Base-by-base conservation (phyloP, 2,888 invertebrate species). In the Eumacrocentrus americanus region DNA sequence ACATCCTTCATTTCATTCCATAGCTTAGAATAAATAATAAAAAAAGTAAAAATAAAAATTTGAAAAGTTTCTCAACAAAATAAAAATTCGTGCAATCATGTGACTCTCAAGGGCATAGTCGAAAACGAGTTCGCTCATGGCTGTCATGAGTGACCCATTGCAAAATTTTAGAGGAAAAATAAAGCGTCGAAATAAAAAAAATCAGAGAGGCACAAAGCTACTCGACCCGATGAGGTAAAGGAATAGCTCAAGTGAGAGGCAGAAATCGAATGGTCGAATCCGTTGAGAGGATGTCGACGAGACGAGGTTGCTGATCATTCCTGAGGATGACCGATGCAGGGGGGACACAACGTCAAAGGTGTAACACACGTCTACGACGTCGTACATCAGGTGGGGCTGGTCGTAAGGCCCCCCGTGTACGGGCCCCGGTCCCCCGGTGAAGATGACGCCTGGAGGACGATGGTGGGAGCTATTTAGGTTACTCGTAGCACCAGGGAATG, bases 381-480 rank as follows among this genome's bases (percentile, higher is more conserved):
- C 18, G 34, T 29, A 34, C 37, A 51, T 51, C 51, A 51, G 37
- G 51, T 51, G 51, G 51, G 51, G 51, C 48, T 29, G n/a, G 29
- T 9, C 9, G 4, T 29, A 7, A 35, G 35, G 35, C 18, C 16
- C n/a, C 22, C 22, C n/a, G 16, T n/a, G 18, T 34, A 35, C 14
- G 50, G 29, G 50, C n/a, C 9, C 18, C 37, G 37, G n/a, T 23
- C 47, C 47, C 46, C 51, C 35, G 53, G 56, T 51, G 63, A 59
- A 55, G 67, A 56, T 48, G 62, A 59, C 22, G 60, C 46, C 54
- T 57, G 29, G 16, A 29, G 56, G 54, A 48, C 54, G 54, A 38
- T 66, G 66, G 80, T 75, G 80, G 80, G 80, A 74, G 77, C 69
- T 74, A 80, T 80, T 79, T 80, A 77, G 80, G 80, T 80, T 80